Evolutionary conservation across 2,113 vertebrate genomes (phyloP).

Genomic region (Phodopus roborovskii): DNA sequence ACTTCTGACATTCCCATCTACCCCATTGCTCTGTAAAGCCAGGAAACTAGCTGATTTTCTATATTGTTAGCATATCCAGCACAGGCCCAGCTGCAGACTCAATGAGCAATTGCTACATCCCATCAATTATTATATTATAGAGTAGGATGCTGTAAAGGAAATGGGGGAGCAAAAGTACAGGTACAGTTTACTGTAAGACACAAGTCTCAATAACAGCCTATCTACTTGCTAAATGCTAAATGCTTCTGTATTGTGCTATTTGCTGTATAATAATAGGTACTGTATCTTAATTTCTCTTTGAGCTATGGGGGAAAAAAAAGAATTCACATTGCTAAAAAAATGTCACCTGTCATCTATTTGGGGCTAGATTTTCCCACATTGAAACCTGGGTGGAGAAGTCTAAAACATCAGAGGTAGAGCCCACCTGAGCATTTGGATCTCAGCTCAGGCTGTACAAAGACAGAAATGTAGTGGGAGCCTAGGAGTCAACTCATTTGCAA

Average conservation of each 20-base stretch:
- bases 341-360: neutral
- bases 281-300: neutral
- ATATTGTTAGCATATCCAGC: constrained; percentile 25
- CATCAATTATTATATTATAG: constrained; percentile 63
- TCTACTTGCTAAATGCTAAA: constrained; percentile 25
- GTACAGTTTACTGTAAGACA: neutral
- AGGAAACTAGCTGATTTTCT: constrained; percentile 41
- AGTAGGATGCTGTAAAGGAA: neutral
- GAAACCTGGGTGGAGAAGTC: neutral
- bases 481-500: neutral
- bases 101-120: constrained; percentile 45
- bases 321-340: neutral
- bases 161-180: neutral
- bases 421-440: neutral
- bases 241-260: neutral
- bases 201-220: neutral
- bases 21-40: neutral
- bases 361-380: neutral
- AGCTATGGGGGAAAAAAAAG: neutral
- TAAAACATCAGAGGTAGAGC: neutral
- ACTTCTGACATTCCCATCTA: constrained; percentile 14
- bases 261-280: neutral
- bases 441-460: neutral
- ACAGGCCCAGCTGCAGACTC: constrained; percentile 48
- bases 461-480: neutral